These are phyloP conservation scores for Castor canadensis DNA, from an alignment of 2,113 vertebrate species.

Conservation along the genomic window DNA sequence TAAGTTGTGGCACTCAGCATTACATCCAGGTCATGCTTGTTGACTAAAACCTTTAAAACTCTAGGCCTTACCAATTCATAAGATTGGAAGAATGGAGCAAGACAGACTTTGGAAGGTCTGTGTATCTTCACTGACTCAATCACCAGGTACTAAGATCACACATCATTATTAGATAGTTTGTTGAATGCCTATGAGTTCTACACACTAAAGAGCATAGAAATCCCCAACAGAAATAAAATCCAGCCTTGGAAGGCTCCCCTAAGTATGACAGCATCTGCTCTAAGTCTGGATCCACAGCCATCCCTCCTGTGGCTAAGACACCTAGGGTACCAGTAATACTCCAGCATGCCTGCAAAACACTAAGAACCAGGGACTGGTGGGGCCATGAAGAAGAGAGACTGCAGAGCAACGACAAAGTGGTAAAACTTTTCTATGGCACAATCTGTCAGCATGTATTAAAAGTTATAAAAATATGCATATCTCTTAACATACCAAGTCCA, in stretches of 20 bases:
- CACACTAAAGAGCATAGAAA: background rate
- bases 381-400: background rate
- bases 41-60: slow-evolving; percentile 29
- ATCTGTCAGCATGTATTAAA: background rate
- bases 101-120: slow-evolving; percentile 37
- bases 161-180: background rate
- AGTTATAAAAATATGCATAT: background rate
- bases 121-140: background rate
- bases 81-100: background rate
- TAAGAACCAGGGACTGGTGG: background rate
- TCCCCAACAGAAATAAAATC: background rate
- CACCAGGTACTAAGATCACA: background rate
- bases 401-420: background rate
- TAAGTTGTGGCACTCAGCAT: background rate
- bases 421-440: background rate
- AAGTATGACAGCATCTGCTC: background rate
- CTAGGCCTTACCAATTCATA: background rate
- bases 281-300: background rate
- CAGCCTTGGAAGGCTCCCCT: background rate
- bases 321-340: background rate
- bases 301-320: background rate
- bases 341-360: background rate
- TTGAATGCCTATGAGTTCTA: background rate
- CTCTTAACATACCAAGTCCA: background rate
- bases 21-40: background rate